Evolutionary conservation across 2,797 vertebrate species (phyloP), one percentile per base, ranked within the genome.

Genomic region (Acipenser ruthenus): DNA sequence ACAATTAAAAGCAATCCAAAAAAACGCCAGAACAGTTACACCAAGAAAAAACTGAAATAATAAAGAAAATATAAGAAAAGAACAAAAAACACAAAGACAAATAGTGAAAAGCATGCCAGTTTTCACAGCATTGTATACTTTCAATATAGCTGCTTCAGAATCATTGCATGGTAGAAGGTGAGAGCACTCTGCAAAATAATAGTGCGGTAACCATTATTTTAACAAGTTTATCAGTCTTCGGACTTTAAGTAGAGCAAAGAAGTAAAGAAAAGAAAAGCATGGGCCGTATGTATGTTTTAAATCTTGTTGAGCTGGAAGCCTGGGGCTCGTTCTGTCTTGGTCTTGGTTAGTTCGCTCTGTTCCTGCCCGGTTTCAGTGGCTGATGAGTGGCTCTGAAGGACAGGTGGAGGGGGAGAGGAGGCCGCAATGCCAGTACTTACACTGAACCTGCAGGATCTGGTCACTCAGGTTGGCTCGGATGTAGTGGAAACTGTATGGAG

Each of bases 381-480:
- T 37, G 23, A 37, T 37, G 55, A 76, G 71, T 74, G 68, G 75
- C 68, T 7, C 68, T 73, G 63, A 48, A 50, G 82, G 50, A 64
- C 71, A 75, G 65, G 64, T 75, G 78, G 71, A 68, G 67, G 72
- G 8, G 65, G 76, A 78, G 77, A 77, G 80, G 79, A 65, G n/a
- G 74, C 71, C 65, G 78, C 79, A 66, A 51, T 75, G 76, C 64
- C 49, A 83, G 84, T 95, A 98, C 97, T 99, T 96, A 99, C 97
- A 98, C 93, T 98, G 96, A 82, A 96, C 97, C 90, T 99, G 97
- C 61, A 98, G 95, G 82, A 99, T 99, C 93, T 99, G 97, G 90
- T 99, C 97, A 3, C 94, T 98, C 80, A 99, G 92, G 84, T 97
- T 97, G 83, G 96, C 96, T 79, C 93, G 93, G 90, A 99, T 93